A percentile compares a stretch with the other conserved stretches of the same genome.
These are phyloP conservation scores for Brachyistius frenatus DNA, from an alignment of 2,113 vertebrate species.

Conservation along the genomic window DNA sequence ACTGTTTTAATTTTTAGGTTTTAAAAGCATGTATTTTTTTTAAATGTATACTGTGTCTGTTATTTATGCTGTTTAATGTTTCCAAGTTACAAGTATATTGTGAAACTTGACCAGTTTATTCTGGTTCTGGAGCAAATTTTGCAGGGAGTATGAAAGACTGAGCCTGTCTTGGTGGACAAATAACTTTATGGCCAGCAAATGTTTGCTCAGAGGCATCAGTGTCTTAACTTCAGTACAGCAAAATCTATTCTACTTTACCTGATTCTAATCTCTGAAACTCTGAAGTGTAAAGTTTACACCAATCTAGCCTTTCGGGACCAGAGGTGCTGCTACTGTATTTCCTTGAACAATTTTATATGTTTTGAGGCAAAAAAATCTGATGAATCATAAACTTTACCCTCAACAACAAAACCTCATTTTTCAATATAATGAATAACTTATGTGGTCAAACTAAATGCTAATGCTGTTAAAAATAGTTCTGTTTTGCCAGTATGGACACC, in stretches of 20 bases:
- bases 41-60: too few species aligned
- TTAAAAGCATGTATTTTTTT: too few species aligned
- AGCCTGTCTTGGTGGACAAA: conserved; percentile 1
- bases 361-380: neutral
- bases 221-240: neutral
- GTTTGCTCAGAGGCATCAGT: conserved; percentile 17
- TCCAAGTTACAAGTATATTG: too few species aligned
- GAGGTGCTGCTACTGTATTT: conserved; percentile 15
- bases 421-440: too few species aligned
- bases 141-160: neutral
- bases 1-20: too few species aligned
- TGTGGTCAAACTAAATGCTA: too few species aligned
- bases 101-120: neutral
- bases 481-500: neutral
- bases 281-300: neutral
- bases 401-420: too few species aligned
- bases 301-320: conserved; percentile 1
- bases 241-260: neutral
- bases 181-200: conserved; percentile 3
- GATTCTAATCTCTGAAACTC: conserved; percentile 31
- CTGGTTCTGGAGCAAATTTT: neutral
- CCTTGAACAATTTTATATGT: neutral
- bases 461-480: too few species aligned
- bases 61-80: too few species aligned
- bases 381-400: neutral